Conservation (phyloP, 2,113 vertebrate species). For the Epinephelus moara region DNA sequence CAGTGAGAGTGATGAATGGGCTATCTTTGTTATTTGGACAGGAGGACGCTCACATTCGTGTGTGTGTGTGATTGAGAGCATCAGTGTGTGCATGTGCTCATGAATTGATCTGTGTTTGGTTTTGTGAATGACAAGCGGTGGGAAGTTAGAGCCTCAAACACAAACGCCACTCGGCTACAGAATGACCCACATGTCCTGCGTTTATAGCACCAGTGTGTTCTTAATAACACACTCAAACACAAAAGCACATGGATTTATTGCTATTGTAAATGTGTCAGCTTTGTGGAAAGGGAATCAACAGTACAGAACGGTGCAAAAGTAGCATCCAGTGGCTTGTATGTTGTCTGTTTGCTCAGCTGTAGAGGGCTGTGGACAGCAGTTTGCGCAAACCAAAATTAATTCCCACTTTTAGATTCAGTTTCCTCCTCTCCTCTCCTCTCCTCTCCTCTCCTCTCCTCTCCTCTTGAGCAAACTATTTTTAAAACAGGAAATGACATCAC, state of each 20-base stretch:
- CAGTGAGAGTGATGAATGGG: slow-evolving; percentile 24
- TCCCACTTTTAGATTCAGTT: background rate
- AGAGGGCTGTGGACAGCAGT: background rate
- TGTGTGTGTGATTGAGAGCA: background rate
- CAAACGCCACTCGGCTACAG: slow-evolving; percentile 6
- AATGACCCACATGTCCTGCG: slow-evolving; percentile 1
- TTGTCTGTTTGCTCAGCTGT: slow-evolving; percentile 73
- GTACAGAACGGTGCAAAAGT: background rate
- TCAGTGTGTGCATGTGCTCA: slow-evolving; percentile 14
- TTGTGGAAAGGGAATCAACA: background rate
- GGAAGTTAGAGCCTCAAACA: slow-evolving; percentile 3
- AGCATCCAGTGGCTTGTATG: slow-evolving; percentile 9
- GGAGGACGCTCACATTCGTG: background rate
- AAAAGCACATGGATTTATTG: slow-evolving; percentile 2
- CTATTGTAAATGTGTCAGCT: slow-evolving; percentile 14
- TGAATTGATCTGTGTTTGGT: slow-evolving; percentile 5
- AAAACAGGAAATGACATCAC: slow-evolving; percentile 53
- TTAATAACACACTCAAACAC: slow-evolving; percentile 14
- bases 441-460: background rate
- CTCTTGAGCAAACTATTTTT: slow-evolving; percentile 33
- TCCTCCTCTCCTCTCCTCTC: background rate
- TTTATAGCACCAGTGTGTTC: slow-evolving; percentile 1
- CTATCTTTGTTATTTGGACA: slow-evolving; percentile 5
- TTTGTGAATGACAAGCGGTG: slow-evolving; percentile 32
- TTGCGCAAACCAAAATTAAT: background rate